A percentile compares a stretch with the other conserved stretches of the same genome.
Conservation (phyloP, 2,113 vertebrate species). For the Anarhynchus alexandrinus region DNA sequence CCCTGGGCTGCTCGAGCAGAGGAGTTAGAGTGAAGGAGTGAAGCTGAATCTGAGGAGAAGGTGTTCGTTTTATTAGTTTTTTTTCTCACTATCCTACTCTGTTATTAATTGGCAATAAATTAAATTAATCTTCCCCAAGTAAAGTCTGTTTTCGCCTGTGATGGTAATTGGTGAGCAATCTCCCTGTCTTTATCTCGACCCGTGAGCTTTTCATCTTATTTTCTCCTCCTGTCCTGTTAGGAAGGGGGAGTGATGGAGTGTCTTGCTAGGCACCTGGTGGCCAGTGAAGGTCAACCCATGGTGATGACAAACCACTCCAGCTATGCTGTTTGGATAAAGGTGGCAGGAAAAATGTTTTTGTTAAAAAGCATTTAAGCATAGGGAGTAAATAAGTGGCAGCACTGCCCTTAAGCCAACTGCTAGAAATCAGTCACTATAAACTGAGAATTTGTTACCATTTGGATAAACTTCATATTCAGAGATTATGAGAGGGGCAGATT, state of each 20-base stretch:
- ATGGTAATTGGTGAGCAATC: background rate
- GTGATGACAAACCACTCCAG: background rate
- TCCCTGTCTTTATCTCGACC: background rate
- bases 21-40: background rate
- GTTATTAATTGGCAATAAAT: background rate
- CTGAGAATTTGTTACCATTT: background rate
- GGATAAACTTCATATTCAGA: background rate
- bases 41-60: background rate
- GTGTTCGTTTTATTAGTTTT: background rate
- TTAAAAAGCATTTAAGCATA: background rate
- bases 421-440: background rate
- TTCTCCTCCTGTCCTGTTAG: background rate
- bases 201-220: background rate
- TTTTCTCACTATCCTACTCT: background rate
- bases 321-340: background rate
- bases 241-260: background rate
- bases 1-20: fast-evolving
- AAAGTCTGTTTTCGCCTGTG: background rate
- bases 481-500: background rate
- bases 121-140: background rate
- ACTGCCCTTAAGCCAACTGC: background rate
- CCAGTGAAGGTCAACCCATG: background rate
- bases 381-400: background rate
- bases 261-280: background rate
- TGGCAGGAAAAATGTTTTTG: background rate